Evolutionary conservation across 1,140 invertebrate genomes (phyloP).

Genomic region (Ylistrum balloti): DNA sequence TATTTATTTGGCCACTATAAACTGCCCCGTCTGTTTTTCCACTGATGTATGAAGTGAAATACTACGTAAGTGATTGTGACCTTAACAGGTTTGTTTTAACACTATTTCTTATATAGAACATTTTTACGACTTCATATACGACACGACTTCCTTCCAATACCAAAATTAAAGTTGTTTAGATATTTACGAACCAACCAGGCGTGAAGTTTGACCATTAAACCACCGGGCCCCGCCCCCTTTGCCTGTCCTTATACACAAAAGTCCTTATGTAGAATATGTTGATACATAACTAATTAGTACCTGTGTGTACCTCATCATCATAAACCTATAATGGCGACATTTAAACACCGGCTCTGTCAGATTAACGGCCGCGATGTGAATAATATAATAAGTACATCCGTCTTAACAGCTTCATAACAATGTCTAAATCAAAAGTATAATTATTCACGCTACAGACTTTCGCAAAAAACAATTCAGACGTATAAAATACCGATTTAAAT

Average conservation of each 20-base stretch:
- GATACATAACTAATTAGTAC: neutral
- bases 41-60: neutral
- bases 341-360: neutral
- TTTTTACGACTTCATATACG: neutral
- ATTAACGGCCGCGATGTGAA: neutral
- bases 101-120: neutral
- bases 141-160: neutral
- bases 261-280: neutral
- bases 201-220: neutral
- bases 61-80: neutral
- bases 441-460: no score
- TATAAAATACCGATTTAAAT: no score
- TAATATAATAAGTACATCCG: neutral
- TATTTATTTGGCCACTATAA: neutral
- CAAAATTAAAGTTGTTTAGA: neutral
- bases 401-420: neutral
- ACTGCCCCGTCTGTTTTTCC: no score
- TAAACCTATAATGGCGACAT: constrained; percentile 29
- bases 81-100: neutral
- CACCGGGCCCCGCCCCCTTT: no score
- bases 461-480: no score
- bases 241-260: neutral
- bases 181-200: neutral
- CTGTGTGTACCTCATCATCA: neutral
- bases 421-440: neutral